phyloP scores from a whole-genome alignment of 2,797 vertebrate genomes.

The Liasis olivaceus region DNA sequence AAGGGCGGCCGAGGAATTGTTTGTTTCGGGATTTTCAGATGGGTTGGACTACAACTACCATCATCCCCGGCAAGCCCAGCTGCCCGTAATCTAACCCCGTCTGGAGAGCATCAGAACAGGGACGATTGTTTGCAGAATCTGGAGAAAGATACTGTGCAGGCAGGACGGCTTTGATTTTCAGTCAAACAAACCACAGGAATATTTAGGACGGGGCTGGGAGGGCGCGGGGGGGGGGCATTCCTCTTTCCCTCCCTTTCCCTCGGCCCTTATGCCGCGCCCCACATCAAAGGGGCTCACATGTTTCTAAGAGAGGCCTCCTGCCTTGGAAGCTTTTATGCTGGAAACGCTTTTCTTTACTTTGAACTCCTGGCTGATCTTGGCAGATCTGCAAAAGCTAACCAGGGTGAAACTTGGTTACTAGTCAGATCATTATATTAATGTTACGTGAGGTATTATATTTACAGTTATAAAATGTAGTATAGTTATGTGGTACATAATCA shows the following conservation, averaged over 20 bases:
- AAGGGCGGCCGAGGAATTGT: background rate
- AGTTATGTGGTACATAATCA: background rate
- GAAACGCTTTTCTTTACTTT: background rate
- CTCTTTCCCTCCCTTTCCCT: background rate
- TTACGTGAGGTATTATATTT: background rate
- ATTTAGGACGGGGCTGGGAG: background rate
- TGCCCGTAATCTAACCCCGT: background rate
- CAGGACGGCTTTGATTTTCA: background rate
- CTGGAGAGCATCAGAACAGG: background rate
- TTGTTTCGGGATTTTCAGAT: background rate
- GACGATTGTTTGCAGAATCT: background rate
- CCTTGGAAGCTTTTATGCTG: background rate
- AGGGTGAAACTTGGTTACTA: background rate
- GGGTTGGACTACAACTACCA: background rate
- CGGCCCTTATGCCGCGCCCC: background rate
- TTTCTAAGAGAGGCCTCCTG: background rate
- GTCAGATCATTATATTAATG: background rate
- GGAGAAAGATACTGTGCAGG: background rate
- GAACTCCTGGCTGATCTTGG: background rate
- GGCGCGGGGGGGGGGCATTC: background rate
- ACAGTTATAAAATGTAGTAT: background rate
- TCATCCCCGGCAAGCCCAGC: background rate
- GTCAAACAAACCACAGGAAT: background rate
- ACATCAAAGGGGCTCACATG: background rate
- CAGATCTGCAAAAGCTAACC: background rate